Evolutionary conservation across 2,113 vertebrate species (phyloP).

Genomic region (Fregata magnificens): DNA sequence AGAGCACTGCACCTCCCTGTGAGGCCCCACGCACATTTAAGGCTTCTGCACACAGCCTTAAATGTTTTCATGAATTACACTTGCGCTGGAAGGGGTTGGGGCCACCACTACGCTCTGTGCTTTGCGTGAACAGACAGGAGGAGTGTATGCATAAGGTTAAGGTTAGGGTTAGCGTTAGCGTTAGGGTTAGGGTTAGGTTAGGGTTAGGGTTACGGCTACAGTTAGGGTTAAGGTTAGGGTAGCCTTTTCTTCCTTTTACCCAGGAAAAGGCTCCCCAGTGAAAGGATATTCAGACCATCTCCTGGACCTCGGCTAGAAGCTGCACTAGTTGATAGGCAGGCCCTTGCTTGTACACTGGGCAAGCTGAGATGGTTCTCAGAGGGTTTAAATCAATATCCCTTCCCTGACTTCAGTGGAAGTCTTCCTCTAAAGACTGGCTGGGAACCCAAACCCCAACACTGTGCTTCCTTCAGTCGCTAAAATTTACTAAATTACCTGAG

Average conservation of each 20-base stretch:
- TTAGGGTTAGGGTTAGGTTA: neutral
- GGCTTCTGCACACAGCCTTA: neutral
- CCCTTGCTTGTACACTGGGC: neutral
- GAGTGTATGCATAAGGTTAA: neutral
- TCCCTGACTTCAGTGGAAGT: neutral
- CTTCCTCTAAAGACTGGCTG: neutral
- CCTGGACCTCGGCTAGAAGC: neutral
- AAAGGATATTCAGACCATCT: neutral
- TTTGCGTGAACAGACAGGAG: neutral
- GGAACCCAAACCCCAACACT: neutral
- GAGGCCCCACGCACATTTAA: rapidly evolving
- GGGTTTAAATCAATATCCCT: neutral
- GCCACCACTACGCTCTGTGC: neutral
- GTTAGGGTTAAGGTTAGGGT: neutral
- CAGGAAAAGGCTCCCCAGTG: neutral
- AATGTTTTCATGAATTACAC: neutral
- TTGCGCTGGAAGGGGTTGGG: neutral
- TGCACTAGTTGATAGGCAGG: neutral
- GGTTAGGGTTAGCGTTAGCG: neutral
- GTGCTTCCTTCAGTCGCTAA: neutral
- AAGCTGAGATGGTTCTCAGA: neutral
- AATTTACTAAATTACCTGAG: neutral
- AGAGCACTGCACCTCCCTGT: neutral
- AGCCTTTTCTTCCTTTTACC: neutral
- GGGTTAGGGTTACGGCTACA: neutral